phyloP scores from a whole-genome alignment of 2,113 vertebrate species.

The Limnothrissa miodon region DNA sequence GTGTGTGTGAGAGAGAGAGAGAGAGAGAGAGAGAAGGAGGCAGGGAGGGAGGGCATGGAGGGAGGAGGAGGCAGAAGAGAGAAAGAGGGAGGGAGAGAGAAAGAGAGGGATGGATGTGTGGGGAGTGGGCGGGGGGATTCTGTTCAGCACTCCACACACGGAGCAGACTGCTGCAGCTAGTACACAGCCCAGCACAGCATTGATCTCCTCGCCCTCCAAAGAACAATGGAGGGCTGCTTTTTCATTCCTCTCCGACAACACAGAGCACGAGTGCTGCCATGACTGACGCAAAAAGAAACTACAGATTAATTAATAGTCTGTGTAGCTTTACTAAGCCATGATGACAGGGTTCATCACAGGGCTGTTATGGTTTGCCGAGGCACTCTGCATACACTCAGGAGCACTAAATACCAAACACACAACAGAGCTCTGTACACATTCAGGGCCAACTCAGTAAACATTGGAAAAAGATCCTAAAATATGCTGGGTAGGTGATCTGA shows the following conservation, averaged over 20 bases:
- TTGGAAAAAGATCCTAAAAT: not conserved
- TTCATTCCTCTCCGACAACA: conserved; percentile 21
- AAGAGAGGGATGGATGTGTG: not conserved
- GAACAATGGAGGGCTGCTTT: conserved; percentile 58
- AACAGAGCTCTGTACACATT: not conserved
- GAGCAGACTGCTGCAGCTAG: conserved; percentile 65
- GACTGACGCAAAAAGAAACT: conserved; percentile 11
- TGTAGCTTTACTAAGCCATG: conserved; percentile 14
- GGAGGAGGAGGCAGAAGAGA: not conserved
- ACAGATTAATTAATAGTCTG: conserved; percentile 30
- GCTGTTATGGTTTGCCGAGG: not conserved
- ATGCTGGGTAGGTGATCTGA: not conserved
- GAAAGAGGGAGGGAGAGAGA: not conserved
- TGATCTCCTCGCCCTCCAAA: conserved; percentile 63
- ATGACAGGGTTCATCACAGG: not conserved
- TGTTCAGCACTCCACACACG: conserved; percentile 73
- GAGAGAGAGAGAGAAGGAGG: not conserved
- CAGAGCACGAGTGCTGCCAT: conserved; percentile 5
- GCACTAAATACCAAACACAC: not conserved
- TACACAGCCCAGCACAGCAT: conserved; percentile 58
- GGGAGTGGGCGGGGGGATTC: conserved; percentile 44
- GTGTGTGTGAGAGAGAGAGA: not conserved
- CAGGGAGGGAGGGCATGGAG: not conserved
- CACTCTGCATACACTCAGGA: not conserved
- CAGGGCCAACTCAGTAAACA: too few species aligned